Percentiles rank a stretch among this genome's conserved stretches.
Conservation (phyloP, 2,888 invertebrate genomes). For the Epirrhoe alternata region DNA sequence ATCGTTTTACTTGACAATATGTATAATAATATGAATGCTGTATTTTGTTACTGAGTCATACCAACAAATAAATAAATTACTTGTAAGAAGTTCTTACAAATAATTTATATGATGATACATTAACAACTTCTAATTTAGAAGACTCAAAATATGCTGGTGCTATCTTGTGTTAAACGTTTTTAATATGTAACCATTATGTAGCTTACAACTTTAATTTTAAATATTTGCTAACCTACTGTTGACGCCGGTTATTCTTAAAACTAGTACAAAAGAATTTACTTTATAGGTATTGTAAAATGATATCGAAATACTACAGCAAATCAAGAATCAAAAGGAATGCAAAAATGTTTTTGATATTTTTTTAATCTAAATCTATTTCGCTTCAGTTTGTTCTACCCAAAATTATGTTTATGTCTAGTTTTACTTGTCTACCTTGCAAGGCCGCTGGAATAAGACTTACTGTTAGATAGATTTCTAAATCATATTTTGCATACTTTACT, state of each 20-base stretch:
- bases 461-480: constrained; percentile 4
- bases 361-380: background rate
- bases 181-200: too few species aligned
- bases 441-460: constrained; percentile 22
- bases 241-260: background rate
- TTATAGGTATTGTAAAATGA: background rate
- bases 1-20: constrained; percentile 15
- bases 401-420: constrained; percentile 3
- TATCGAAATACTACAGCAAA: background rate
- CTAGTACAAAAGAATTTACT: background rate
- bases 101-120: background rate
- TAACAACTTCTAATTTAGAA: background rate
- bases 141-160: background rate
- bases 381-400: background rate
- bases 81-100: background rate
- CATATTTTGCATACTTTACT: background rate
- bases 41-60: background rate
- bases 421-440: constrained; percentile 23
- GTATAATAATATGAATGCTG: background rate
- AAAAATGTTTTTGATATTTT: constrained; percentile 14
- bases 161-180: too few species aligned
- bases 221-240: background rate
- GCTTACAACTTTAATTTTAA: background rate
- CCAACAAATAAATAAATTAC: background rate
- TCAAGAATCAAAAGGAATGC: constrained; percentile 33